Conservation (phyloP, 2,113 vertebrate species). For the Crotalus helleri region DNA sequence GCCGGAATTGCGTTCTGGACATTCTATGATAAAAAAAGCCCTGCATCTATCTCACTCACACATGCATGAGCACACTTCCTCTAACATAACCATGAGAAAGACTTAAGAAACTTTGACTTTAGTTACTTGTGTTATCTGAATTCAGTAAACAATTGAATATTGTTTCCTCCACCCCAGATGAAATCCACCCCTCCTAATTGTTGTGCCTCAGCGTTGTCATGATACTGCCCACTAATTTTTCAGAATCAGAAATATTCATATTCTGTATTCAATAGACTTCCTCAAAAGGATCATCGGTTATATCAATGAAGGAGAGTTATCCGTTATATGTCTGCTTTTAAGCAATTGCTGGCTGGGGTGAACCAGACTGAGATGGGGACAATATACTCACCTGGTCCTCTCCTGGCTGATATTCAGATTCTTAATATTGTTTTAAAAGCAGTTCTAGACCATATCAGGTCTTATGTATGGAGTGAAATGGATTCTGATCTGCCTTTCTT, state of each 20-base stretch:
- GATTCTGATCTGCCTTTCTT: not conserved
- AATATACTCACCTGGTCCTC: not conserved
- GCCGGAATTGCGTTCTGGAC: no score
- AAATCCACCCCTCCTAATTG: not conserved
- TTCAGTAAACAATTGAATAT: not conserved
- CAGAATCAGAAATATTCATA: not conserved
- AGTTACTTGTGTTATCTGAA: not conserved
- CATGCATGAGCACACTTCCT: not conserved
- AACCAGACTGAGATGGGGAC: not conserved
- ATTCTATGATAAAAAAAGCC: no score
- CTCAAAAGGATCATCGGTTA: not conserved
- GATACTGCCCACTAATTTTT: not conserved
- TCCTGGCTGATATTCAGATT: not conserved
- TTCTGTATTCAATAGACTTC: not conserved
- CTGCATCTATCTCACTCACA: no score
- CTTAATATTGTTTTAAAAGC: not conserved
- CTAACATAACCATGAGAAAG: not conserved
- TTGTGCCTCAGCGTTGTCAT: not conserved
- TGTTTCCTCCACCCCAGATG: not conserved
- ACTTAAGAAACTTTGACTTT: not conserved
- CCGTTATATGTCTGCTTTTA: not conserved
- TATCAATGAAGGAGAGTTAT: not conserved
- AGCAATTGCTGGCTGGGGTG: not conserved
- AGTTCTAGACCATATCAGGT: not conserved
- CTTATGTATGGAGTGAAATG: not conserved